Conservation (phyloP, 2,113 vertebrate species). For the Dicrurus megarhynchus region DNA sequence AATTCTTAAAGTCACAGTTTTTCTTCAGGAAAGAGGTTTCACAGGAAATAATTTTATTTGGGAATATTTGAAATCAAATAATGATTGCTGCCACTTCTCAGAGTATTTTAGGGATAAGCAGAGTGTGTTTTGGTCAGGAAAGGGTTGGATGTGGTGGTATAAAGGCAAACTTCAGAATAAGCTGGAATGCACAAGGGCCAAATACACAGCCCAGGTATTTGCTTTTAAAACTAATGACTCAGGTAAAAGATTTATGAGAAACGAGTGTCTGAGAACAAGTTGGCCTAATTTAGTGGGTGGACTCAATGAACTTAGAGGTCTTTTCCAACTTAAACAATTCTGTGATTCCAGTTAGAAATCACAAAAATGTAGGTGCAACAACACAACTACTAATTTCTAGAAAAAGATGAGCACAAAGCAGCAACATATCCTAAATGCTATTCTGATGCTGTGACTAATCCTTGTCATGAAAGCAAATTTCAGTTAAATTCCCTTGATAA, state of each 20-base stretch:
- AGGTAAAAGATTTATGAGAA: not conserved
- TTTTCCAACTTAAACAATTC: not conserved
- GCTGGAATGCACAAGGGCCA: not conserved
- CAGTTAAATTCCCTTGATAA: not conserved
- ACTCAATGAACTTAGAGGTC: not conserved
- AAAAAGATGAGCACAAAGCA: not conserved
- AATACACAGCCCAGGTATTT: not conserved
- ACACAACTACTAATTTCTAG: not conserved
- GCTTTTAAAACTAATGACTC: not conserved
- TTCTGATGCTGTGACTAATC: not conserved
- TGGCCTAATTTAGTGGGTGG: not conserved
- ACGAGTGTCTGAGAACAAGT: not conserved
- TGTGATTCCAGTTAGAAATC: not conserved
- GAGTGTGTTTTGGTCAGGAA: not conserved
- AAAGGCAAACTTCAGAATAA: not conserved
- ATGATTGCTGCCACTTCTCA: not conserved
- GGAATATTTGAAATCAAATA: not conserved
- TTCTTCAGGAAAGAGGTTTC: not conserved
- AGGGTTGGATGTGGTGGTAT: not conserved
- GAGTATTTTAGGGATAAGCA: not conserved
- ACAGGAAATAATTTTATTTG: not conserved
- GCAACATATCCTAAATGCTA: not conserved
- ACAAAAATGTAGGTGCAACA: not conserved
- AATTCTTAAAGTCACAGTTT: not conserved
- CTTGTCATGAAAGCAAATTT: not conserved